Evolutionary conservation across 2,888 invertebrate species (phyloP), one percentile per base, ranked within the genome.

Genomic region (Melipona beecheii): DNA sequence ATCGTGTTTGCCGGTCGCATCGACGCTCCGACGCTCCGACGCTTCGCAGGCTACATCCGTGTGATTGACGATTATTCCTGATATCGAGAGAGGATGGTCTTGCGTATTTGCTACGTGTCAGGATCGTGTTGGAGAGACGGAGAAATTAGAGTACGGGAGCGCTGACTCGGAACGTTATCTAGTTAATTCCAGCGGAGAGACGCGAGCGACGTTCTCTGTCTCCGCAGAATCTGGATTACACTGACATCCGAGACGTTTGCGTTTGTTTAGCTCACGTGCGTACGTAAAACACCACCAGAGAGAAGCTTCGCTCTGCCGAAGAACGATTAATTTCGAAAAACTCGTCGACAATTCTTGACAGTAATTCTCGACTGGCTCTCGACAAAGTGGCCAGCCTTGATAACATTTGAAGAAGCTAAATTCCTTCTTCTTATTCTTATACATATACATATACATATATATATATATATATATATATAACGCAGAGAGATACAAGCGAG

Each of bases 1-100:
- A 75, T 76, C 58, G 60, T 36, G 73, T 76, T 79, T 73, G 65
- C 64, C 65, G 60, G 50, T 24, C 58, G 69, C 78, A 58, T 68
- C 68, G 52, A 65, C 52, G 70, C 54, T 3, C 60, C 68, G 52
- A 65, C 52, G 70, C 54, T 3, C 60, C 50, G 50, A 72, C 71
- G 70, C 58, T 68, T 81, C 71, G 64, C 43, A 58, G 56, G 36
- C 24, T 49, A 65, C 24, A 36, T 43, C 50, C 31, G 21, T 36
- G 52, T 54, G 68, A 58, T n/a, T 27, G 60, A 24, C 70, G 82
- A 50, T 69, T 73, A 69, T 54, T 68, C 31, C 17, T n/a, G 60
- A 50, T 60, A 66, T 31, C 49, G 49, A 13, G 43, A 19, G 24
- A 24, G 27, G 11, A 19, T 36, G 62, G 21, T 64, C 17, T n/a